Base-by-base conservation (phyloP, 2,797 vertebrate species). In the Anguilla anguilla region DNA sequence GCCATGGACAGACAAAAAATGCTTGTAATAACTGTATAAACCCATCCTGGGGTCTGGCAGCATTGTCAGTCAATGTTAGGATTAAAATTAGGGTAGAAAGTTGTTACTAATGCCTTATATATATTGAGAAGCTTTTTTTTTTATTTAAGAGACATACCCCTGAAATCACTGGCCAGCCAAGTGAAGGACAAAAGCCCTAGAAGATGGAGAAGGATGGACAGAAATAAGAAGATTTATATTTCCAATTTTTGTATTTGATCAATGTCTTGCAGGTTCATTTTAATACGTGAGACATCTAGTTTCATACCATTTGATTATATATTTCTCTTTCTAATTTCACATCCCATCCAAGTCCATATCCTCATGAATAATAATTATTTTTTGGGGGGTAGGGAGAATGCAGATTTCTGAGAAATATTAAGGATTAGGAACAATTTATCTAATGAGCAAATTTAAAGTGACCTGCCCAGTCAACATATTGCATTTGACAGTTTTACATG, bases 1-100 rank as follows among this genome's bases (percentile, higher is more conserved):
- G 95, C 97, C 96, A 96, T 96, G 96, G 97, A 97, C 95, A 94
- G 95, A 95, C 13, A 53, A 53, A 67, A 88, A 93, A 91, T 88
- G 92, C 92, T 91, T 91, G 93, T 93, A 93, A 93, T 91, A 90
- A 92, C 95, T 94, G 95, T 95, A 96, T 96, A 96, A 95, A 96
- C 95, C 95, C 95, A 91, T 94, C 95, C 94, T 94, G 93, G 95
- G 94, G 94, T 94, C 94, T 94, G 95, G 95, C 94, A 94, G 94
- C 92, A 89, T 93, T 95, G 95, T 97, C 96, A 95, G 96, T 96
- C 96, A 95, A 94, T 94, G 91, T 91, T 90, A 88, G 90, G 94
- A 95, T 96, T 95, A 95, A 89, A 85, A 87, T 85, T 90, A 89
- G 93, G 91, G 92, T 89, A 91, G 88, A 43, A 92, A 91, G 90